phyloP scores from a whole-genome alignment of 2,888 invertebrate genomes.

The Horisme vitalbata region DNA sequence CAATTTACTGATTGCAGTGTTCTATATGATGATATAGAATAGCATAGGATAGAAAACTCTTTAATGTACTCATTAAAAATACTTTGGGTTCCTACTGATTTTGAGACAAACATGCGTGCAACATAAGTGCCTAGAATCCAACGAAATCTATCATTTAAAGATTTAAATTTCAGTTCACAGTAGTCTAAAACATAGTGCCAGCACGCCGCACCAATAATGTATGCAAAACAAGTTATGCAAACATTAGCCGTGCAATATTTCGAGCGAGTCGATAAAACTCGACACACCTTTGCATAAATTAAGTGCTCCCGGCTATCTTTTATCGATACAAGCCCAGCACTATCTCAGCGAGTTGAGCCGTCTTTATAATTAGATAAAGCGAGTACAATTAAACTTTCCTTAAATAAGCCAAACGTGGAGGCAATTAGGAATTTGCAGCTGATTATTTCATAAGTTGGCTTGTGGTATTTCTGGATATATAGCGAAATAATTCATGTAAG shows the following conservation, averaged over 20 bases:
- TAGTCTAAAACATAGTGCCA: no score
- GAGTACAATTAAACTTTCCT: constrained; percentile 79
- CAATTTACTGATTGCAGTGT: no score
- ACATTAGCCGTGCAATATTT: not conserved
- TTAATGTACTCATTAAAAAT: no score
- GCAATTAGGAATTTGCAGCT: constrained; percentile 73
- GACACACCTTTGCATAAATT: constrained; percentile 12
- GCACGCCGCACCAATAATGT: not conserved
- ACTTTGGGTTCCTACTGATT: no score
- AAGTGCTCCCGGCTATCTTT: constrained; percentile 29
- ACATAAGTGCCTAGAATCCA: no score
- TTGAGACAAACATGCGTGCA: no score
- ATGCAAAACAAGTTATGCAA: not conserved
- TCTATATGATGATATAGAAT: no score
- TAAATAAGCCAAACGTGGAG: constrained; percentile 76
- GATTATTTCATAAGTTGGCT: constrained; percentile 70
- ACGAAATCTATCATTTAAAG: no score
- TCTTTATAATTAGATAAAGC: constrained; percentile 80
- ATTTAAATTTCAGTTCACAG: no score
- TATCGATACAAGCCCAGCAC: constrained; percentile 29
- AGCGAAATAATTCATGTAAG: constrained; percentile 13
- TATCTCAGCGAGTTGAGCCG: constrained; percentile 54
- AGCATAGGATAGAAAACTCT: no score
- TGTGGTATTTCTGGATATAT: constrained; percentile 25
- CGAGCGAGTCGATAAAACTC: constrained; percentile 5